A percentile compares a stretch with the other conserved stretches of the same genome.
phyloP scores from a whole-genome alignment of 2,797 vertebrate species.

The Coilia nasus region DNA sequence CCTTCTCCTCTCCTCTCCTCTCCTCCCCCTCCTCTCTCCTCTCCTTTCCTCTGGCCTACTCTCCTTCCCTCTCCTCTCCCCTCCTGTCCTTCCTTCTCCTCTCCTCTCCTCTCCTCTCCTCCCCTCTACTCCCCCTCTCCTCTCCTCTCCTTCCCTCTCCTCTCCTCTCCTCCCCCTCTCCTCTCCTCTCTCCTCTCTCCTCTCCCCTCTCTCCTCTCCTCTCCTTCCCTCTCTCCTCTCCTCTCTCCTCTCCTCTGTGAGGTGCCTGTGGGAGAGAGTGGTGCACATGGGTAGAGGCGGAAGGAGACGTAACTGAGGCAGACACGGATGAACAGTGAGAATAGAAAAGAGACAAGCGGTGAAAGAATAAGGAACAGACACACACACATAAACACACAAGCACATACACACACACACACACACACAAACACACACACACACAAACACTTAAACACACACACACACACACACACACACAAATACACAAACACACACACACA shows the following conservation, averaged over 20 bases:
- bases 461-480: neutral
- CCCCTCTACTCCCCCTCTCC: neutral
- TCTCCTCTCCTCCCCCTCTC: neutral
- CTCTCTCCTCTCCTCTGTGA: neutral
- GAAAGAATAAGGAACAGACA: neutral
- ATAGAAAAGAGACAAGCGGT: neutral
- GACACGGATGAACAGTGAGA: neutral
- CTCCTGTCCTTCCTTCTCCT: neutral
- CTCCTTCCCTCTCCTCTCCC: no score
- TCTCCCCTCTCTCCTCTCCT: neutral
- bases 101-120: neutral
- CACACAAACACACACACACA: neutral
- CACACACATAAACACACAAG: neutral
- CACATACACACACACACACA: neutral
- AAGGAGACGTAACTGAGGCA: conserved; percentile 40
- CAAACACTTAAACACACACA: conserved; percentile 7
- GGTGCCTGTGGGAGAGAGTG: conserved; percentile 2
- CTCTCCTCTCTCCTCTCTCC: neutral
- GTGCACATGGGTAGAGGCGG: conserved; percentile 31
- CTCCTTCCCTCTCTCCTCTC: neutral
- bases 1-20: no score
- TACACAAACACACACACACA: conserved; percentile 5
- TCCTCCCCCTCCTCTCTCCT: no score
- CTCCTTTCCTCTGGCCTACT: no score
- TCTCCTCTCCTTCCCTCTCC: neutral